Evolutionary conservation across 2,113 vertebrate genomes (phyloP), one percentile per base, ranked within the genome.

Genomic region (Neolamprologus tretocephalus): DNA sequence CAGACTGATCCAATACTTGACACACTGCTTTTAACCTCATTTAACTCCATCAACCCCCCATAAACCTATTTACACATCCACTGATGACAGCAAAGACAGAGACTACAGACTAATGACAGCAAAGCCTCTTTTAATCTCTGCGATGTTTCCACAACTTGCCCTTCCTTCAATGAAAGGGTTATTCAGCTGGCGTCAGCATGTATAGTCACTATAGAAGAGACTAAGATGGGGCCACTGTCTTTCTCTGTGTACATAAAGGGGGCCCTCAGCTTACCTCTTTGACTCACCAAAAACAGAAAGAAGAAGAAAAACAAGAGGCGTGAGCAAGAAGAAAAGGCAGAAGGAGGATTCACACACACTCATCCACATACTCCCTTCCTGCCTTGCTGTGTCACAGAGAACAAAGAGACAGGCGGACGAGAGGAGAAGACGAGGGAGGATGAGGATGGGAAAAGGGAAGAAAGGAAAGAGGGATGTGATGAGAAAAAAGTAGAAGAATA

Each of bases 321-420:
- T 88, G 89, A 79, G 49, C 66, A 83, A 80, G 79, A 85, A 86
- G 71, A 91, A 89, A 88, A 82, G 66, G 82, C 57, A 66, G 78
- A 78, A 81, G 5, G 86, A 63, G 42, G 73, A 78, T 78, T 78
- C 73, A 3, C 78, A 90, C 92, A 89, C 90, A 90, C 90, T 89
- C 90, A 79, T 87, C 87, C 88, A 45, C 84, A 26, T 82, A 90
- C 86, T 90, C 92, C 84, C 92, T 94, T 91, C 90, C 87, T 89
- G 87, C 88, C 75, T 87, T 86, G 82, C 71, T 82, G 81, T 42
- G 71, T 80, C 11, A 35, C 9, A 7, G 40, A 75, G 86, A 93
- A 93, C 88, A 93, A 91, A 91, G 86, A 35, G 78, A 75, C 71
- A 4, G 66, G 80, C 26, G 80, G 75, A 82, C 14, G 80, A 92